Conservation (phyloP, 2,888 invertebrate species). For the Eupithecia insigniata region DNA sequence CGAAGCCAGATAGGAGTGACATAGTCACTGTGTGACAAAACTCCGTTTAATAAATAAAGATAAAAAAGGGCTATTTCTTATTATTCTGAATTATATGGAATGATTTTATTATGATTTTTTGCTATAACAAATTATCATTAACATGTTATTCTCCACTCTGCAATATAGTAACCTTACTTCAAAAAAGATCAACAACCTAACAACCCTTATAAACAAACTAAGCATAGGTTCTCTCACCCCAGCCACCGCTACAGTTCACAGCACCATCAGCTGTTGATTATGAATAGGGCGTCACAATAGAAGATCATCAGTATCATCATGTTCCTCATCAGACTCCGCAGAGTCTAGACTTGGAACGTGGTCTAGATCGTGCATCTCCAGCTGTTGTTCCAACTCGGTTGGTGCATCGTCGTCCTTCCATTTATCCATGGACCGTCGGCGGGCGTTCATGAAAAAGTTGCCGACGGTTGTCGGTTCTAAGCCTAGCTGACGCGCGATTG, state of each 20-base stretch:
- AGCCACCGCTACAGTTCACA: constrained; percentile 62
- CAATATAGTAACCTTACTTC: not conserved
- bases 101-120: too few species aligned
- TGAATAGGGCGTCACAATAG: constrained; percentile 82
- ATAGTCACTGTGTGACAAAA: too few species aligned
- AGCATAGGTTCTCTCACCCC: constrained; percentile 22
- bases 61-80: too few species aligned
- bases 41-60: too few species aligned
- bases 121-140: too few species aligned
- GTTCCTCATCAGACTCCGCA: constrained; percentile 76
- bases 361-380: constrained; percentile 81
- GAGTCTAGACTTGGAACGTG: constrained; percentile 76
- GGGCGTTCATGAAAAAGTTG: constrained; percentile 99
- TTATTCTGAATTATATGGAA: too few species aligned
- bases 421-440: constrained; percentile 98
- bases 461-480: constrained; percentile 99
- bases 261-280: constrained; percentile 77
- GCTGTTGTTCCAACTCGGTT: constrained; percentile 78
- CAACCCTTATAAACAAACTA: constrained; percentile 33
- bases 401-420: constrained; percentile 97
- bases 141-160: not conserved
- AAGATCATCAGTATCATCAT: constrained; percentile 76
- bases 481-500: constrained; percentile 98
- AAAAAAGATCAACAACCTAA: constrained; percentile 1
- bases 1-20: too few species aligned